Conservation (phyloP, 2,888 invertebrate species). For the Encarsia formosa region DNA sequence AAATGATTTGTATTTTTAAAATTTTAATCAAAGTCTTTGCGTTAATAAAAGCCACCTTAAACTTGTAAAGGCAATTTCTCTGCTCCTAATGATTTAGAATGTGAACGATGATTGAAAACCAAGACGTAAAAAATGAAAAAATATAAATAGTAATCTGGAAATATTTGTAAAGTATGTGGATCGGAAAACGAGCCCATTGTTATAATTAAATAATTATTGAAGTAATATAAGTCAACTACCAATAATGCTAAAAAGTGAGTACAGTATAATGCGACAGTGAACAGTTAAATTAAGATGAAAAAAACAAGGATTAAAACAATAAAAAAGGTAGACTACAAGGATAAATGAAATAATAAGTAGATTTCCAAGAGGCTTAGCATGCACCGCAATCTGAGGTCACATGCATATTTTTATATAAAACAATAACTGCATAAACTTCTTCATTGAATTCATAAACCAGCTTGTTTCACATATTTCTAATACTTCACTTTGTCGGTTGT, state of each 20-base stretch:
- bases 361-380: constrained; percentile 36
- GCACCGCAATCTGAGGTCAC: constrained; percentile 33
- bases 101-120: constrained; percentile 15
- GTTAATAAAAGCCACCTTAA: constrained; percentile 8
- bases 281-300: constrained; percentile 16
- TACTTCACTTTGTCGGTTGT: constrained; percentile 18
- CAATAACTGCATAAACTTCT: constrained; percentile 24
- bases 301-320: constrained; percentile 17
- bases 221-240: constrained; percentile 36
- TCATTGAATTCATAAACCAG: constrained; percentile 22
- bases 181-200: constrained; percentile 37
- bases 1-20: constrained; percentile 5
- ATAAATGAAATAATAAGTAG: constrained; percentile 29
- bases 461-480: constrained; percentile 13
- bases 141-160: constrained; percentile 27
- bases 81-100: constrained; percentile 23
- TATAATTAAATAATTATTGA: constrained; percentile 37
- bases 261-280: constrained; percentile 26
- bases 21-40: constrained; percentile 22
- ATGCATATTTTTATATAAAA: constrained; percentile 38
- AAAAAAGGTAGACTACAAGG: constrained; percentile 20
- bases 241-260: constrained; percentile 32
- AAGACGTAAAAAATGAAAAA: constrained; percentile 22
- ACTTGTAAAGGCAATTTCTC: constrained; percentile 19
- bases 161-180: constrained; percentile 36